Evolutionary conservation across 2,797 vertebrate species (phyloP).

Genomic region (Cygnus olor): DNA sequence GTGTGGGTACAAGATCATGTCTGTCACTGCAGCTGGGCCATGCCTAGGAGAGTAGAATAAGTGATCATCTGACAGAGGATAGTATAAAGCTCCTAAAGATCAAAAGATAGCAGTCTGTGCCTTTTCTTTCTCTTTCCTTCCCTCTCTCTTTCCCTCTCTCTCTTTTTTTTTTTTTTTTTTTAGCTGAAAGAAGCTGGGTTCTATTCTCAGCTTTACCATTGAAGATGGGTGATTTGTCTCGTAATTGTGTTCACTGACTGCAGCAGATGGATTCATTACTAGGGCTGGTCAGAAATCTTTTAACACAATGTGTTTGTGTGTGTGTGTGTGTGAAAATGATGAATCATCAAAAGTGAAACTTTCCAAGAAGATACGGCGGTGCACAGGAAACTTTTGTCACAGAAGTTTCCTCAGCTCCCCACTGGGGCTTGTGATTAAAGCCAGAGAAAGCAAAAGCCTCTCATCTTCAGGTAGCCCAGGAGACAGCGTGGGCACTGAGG

Average conservation of each 20-base stretch:
- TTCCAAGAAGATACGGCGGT: conserved; percentile 4
- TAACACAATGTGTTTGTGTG: conserved; percentile 29
- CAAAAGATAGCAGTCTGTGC: background rate
- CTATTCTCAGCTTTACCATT: conserved; percentile 14
- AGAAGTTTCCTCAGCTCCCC: conserved; percentile 3
- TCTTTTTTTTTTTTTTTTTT: rapidly evolving
- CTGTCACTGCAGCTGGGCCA: background rate
- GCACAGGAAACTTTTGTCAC: conserved; percentile 27
- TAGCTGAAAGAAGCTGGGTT: background rate
- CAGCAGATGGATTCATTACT: conserved; percentile 67
- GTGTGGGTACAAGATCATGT: background rate
- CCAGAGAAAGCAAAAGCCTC: background rate
- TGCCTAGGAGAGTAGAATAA: conserved; percentile 22
- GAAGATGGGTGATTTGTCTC: conserved; percentile 49
- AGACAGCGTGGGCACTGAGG: background rate
- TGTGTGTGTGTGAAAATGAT: conserved; percentile 53
- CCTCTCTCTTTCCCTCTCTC: rapidly evolving
- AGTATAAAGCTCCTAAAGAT: conserved; percentile 22
- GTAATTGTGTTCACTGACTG: conserved; percentile 42
- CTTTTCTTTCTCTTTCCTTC: background rate
- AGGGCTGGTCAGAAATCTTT: conserved; percentile 64
- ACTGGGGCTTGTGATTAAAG: conserved; percentile 26
- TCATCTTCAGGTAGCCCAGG: background rate
- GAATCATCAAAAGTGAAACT: conserved; percentile 65
- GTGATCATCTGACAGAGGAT: background rate